Conservation (phyloP, 2,113 vertebrate genomes). For the Corythornis vintsioides region DNA sequence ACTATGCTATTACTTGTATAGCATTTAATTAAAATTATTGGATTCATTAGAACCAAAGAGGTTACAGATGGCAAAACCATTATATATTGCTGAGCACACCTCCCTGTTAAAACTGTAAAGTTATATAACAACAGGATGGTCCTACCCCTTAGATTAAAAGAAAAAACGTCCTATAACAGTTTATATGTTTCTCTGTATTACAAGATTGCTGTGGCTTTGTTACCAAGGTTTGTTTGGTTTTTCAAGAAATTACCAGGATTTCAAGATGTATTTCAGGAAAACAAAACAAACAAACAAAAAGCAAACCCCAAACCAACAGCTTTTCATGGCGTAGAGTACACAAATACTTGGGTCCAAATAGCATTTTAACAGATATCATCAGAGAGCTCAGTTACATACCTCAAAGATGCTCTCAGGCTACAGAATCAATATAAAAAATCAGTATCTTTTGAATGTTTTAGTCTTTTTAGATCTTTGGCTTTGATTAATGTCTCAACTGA, state of each 20-base stretch:
- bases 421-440: not conserved
- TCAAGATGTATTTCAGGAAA: not conserved
- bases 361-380: not conserved
- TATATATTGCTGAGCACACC: not conserved
- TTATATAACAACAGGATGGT: not conserved
- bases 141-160: not conserved
- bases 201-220: not conserved
- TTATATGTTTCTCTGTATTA: not conserved
- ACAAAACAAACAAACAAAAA: not conserved
- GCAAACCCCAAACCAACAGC: too few species aligned
- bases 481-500: not conserved
- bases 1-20: not conserved
- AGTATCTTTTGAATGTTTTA: not conserved
- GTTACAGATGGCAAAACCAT: not conserved
- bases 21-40: conserved; percentile 56
- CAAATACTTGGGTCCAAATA: not conserved
- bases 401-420: not conserved
- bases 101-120: not conserved
- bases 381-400: not conserved
- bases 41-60: conserved; percentile 26
- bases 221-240: not conserved
- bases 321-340: not conserved
- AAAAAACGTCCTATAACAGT: not conserved
- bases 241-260: not conserved
- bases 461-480: not conserved